Evolutionary conservation across 2,888 invertebrate genomes (phyloP), one percentile per base, ranked within the genome.

Genomic region (Neelides folsomi): DNA sequence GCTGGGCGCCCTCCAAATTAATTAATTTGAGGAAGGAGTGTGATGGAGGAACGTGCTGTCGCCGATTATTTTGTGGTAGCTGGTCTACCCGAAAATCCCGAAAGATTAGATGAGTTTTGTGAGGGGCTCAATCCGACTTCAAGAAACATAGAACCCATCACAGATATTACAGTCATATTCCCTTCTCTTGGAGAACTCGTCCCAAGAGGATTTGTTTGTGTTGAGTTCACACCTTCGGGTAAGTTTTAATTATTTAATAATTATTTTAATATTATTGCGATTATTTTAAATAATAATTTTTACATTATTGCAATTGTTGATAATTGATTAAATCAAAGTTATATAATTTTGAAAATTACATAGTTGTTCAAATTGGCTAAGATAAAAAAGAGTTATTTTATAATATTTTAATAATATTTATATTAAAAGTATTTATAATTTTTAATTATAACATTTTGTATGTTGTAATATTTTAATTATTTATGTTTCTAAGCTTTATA

Each of bases 51-150:
- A 9, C 27, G 52, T 13, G 38, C 18, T 44, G 87, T 95, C 58
- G 94, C 90, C 19, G 97, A 98, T 75, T 97, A 97, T 74, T 98
- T 98, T 76, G 93, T 98, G 63, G 87, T 97, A 57, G 94, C 95
- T 68, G 97, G 97, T 27, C 76, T 95, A 70, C 86, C 92, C 13
- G 83, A 85, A 57, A 78, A 82, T 67, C 82, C 84, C 27, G 80
- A 84, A 67, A 75, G 82, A 53, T 74, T 86, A 48, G 83, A 86
- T 68, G 79, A 79, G 69, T 81, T 82, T 56, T 82, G 83, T 58
- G 79, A 79, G 64, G 75, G 75, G 15, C 74, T 76, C 2, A 83
- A 84, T 68, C 77, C 90, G 44, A 87, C 86, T 69, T 80, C 82
- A 66, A 83, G 82, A 68, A 79, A 82, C 69, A 79, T 83, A 63